Percentiles rank a stretch among this genome's conserved stretches.
Conservation (phyloP, 2,113 vertebrate genomes). For the Raja brachyura region DNA sequence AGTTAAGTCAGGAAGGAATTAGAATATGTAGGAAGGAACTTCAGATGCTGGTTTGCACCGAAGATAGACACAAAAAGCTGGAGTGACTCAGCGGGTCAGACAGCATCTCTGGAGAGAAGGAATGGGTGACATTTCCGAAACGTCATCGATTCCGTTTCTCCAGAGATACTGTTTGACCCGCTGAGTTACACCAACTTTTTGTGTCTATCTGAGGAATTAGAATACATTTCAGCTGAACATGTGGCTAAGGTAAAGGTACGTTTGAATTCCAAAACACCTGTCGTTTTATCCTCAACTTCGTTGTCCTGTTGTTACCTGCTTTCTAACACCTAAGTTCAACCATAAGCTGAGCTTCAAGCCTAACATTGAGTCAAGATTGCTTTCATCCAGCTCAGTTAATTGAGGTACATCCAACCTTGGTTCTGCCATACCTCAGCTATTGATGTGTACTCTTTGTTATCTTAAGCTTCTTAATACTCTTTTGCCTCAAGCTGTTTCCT, state of each 20-base stretch:
- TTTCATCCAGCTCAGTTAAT: background rate
- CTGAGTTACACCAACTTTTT: no score
- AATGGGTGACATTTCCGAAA: no score
- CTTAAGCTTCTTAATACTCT: background rate
- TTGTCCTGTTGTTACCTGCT: background rate
- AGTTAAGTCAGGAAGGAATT: background rate
- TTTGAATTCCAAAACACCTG: background rate
- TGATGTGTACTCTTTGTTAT: background rate
- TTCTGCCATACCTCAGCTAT: background rate
- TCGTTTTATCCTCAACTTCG: background rate
- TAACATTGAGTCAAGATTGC: background rate
- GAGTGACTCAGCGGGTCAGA: no score
- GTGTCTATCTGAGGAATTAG: background rate
- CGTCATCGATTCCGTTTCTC: no score
- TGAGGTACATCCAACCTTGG: background rate
- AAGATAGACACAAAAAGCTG: no score
- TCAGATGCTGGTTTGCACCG: no score
- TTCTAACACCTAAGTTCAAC: background rate
- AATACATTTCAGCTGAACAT: background rate
- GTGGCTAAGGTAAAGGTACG: background rate
- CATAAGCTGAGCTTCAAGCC: slow-evolving; percentile 2
- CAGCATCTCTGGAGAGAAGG: no score
- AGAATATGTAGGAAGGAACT: no score
- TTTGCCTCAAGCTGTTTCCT: background rate
- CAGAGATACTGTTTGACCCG: no score